Conservation (phyloP, 2,797 vertebrate genomes). For the Atherinosoma microstoma region DNA sequence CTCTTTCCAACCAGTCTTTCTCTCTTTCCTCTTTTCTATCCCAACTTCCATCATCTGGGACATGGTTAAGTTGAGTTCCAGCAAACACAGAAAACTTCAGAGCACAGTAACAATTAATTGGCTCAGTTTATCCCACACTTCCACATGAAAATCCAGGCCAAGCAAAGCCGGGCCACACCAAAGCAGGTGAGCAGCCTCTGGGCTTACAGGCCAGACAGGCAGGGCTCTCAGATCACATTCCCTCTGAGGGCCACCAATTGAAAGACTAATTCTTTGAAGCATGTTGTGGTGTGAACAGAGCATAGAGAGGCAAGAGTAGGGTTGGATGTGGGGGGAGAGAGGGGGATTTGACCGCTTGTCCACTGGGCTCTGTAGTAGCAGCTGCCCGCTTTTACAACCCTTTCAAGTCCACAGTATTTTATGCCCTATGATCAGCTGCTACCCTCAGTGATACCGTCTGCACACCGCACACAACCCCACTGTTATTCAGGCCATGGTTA, state of each 20-base stretch:
- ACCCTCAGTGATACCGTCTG: slow-evolving; percentile 31
- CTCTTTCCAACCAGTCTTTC: slow-evolving; percentile 1
- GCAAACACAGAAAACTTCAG: slow-evolving; percentile 13
- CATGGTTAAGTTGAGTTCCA: slow-evolving; percentile 20
- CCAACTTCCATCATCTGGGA: slow-evolving; percentile 25
- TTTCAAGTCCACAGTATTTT: slow-evolving; percentile 68
- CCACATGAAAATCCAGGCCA: slow-evolving; percentile 17
- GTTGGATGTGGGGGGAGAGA: background rate
- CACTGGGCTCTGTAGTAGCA: slow-evolving; percentile 65
- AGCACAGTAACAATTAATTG: slow-evolving; percentile 17
- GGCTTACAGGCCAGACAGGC: slow-evolving; percentile 37
- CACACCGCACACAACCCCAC: slow-evolving; percentile 26
- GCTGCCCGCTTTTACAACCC: slow-evolving; percentile 69
- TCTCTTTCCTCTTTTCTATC: slow-evolving; percentile 4
- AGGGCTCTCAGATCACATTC: slow-evolving; percentile 38
- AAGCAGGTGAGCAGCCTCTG: slow-evolving; percentile 60
- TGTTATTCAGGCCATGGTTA: slow-evolving; percentile 41
- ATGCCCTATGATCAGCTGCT: slow-evolving; percentile 73
- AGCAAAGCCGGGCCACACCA: slow-evolving; percentile 8
- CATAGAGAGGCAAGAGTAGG: background rate
- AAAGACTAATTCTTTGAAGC: slow-evolving; percentile 35
- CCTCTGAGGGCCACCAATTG: slow-evolving; percentile 32
- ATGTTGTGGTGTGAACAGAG: slow-evolving; percentile 17
- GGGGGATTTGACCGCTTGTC: slow-evolving; percentile 47
- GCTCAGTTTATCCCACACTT: slow-evolving; percentile 14